Percentiles rank a stretch among this genome's conserved stretches.
Conservation (phyloP, 1,140 invertebrate species). For the Drosophila tani region DNA sequence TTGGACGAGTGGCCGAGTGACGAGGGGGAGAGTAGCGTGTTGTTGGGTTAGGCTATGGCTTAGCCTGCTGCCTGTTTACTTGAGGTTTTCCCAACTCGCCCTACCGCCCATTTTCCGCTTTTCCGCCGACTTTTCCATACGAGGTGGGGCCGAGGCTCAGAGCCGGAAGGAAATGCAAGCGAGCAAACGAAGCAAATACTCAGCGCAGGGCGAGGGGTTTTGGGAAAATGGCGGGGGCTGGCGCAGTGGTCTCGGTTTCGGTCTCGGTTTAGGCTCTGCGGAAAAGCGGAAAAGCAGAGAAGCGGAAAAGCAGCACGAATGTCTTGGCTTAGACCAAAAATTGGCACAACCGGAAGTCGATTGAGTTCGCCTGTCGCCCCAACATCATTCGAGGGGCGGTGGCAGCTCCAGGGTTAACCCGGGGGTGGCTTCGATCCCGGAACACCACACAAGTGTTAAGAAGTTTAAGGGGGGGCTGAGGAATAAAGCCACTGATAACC, state of each 20-base stretch:
- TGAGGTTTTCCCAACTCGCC: slow-evolving; percentile 53
- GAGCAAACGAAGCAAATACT: slow-evolving; percentile 74
- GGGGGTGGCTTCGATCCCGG: neutral
- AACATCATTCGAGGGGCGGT: neutral
- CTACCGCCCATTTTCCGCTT: neutral
- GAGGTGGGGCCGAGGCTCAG: slow-evolving; percentile 26
- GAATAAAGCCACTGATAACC: slow-evolving; percentile 4
- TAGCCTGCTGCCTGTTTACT: slow-evolving; percentile 70
- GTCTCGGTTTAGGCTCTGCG: slow-evolving; percentile 6
- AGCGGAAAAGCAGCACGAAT: slow-evolving; percentile 24
- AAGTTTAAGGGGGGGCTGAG: neutral
- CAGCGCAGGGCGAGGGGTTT: neutral
- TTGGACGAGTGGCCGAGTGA: slow-evolving; percentile 13
- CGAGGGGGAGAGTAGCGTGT: slow-evolving; percentile 8
- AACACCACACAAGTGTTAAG: neutral
- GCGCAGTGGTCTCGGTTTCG: neutral
- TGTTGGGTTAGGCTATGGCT: slow-evolving; percentile 34
- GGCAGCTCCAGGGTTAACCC: neutral
- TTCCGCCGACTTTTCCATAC: slow-evolving; percentile 30
- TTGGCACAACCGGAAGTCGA: slow-evolving; percentile 76
- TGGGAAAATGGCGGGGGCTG: neutral
- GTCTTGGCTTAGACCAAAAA: slow-evolving; percentile 49
- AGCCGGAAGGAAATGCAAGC: slow-evolving; percentile 79
- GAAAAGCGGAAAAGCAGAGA: neutral
- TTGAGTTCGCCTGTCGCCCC: slow-evolving; percentile 52